Evolutionary conservation across 2,113 vertebrate species (phyloP), one percentile per base, ranked within the genome.

Genomic region (Nothocercus nigrocapillus): DNA sequence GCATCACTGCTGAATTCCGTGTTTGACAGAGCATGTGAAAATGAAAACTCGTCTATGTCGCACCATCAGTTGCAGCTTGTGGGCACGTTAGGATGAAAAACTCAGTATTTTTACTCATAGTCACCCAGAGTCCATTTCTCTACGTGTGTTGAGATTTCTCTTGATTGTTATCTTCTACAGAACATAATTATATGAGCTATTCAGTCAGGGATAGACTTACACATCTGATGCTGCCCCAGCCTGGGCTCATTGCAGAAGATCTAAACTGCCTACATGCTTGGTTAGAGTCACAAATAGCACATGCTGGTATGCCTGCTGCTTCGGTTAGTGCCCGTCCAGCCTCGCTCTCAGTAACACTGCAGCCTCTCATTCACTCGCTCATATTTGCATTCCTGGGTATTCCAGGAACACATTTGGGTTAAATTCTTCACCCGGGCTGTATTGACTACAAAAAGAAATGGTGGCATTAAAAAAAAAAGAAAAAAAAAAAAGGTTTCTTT

Each of bases 371-470:
- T 27, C 85, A 68, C 82, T 63, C 88, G 51, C 77, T 86, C 58
- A 44, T 66, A 75, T 84, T 85, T 73, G 76, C 74, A 91, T 61
- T 82, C 59, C 42, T 44, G 72, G 79, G 36, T 90, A 79, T 79
- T 80, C 88, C 70, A 75, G 70, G 45, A 90, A 45, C 5, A 2
- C 34, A 12, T 75, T 53, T 75, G 82, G 80, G 73, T 73, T 93
- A 78, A 61, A n/a, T 6, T 13, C 44, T 95, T 92, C 61, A 79
- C 85, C 24, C 0, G 80, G 82, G 79, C 77, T 22, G 1, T 63
- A 62, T 38, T 81, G 88, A 93, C 72, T 93, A 76, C 80, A 80
- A 88, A 61, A 30, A 90, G 76, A 88, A 93, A 83, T 36, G 45
- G 47, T 84, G 45, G 76, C 80, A 44, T 97, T 70, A 44, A 44